Conservation (phyloP, 2,888 invertebrate genomes). For the Mythimna ferrago region DNA sequence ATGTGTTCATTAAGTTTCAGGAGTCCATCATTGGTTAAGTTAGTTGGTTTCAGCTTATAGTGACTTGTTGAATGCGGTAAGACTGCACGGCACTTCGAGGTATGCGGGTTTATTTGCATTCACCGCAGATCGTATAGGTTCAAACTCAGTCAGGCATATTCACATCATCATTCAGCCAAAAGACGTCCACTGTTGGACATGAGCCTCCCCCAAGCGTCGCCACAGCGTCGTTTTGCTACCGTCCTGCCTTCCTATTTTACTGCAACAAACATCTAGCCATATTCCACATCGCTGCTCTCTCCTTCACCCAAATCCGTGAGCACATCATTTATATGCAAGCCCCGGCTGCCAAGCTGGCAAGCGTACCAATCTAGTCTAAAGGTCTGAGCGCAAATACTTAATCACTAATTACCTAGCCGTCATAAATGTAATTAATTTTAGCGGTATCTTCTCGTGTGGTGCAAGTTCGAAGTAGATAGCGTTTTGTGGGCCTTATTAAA, state of each 20-base stretch:
- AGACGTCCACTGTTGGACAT: no score
- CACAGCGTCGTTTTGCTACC: no score
- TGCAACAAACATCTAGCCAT: conserved; percentile 5
- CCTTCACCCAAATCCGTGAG: not conserved
- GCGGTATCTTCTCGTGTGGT: conserved; percentile 43
- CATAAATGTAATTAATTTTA: conserved; percentile 72
- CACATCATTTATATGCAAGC: conserved; percentile 49
- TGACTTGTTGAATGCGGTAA: no score
- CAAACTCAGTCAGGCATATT: no score
- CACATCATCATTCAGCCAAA: no score
- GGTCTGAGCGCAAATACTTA: conserved; percentile 65
- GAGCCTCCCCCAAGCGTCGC: no score
- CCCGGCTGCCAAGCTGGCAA: conserved; percentile 27
- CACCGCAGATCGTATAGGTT: no score
- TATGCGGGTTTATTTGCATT: no score
- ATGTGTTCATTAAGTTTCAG: not conserved
- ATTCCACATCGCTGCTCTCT: conserved; percentile 9
- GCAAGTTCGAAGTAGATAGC: conserved; percentile 22
- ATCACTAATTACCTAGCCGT: conserved; percentile 70
- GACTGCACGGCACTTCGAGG: no score
- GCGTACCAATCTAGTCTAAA: conserved; percentile 47
- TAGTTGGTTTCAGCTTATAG: no score
- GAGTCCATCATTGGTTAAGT: no score
- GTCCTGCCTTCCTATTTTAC: no score
- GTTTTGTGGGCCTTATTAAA: not conserved